These are phyloP conservation scores for Pocillopora meandrina DNA, from an alignment of 92 coral and sea anemone species.

Conservation along the genomic window DNA sequence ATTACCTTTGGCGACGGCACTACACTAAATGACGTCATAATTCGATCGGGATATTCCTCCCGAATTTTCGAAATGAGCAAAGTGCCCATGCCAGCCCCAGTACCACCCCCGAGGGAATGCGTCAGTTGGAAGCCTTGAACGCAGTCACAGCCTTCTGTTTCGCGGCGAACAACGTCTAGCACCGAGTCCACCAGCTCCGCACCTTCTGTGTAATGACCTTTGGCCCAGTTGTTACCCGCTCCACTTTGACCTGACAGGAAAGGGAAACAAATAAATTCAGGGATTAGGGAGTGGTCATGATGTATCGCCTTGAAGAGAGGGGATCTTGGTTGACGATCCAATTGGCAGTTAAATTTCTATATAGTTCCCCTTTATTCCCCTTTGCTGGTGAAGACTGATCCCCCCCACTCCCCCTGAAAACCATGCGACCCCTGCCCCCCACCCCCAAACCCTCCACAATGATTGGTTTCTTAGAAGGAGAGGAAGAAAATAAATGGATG, in stretches of 20 bases:
- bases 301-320: too few species aligned
- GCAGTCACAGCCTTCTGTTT: conserved; percentile 92
- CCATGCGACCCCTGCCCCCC: too few species aligned
- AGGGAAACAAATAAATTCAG: neutral
- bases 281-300: too few species aligned
- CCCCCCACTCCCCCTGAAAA: too few species aligned
- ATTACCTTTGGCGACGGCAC: conserved; percentile 90
- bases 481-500: too few species aligned
- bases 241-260: conserved; percentile 67
- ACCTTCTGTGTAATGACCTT: conserved; percentile 95
- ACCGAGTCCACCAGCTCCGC: conserved; percentile 92
- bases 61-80: conserved; percentile 87
- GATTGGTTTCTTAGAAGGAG: too few species aligned
- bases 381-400: too few species aligned
- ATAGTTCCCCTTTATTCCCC: too few species aligned
- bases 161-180: conserved; percentile 84
- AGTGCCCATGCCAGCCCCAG: conserved; percentile 96
- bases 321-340: too few species aligned
- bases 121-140: conserved; percentile 95
- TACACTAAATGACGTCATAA: conserved; percentile 90
- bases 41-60: conserved; percentile 93
- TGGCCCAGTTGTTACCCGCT: conserved; percentile 92
- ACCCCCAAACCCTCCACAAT: too few species aligned
- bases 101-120: conserved; percentile 97
- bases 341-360: too few species aligned